Conservation (phyloP, 2,888 invertebrate species). For the Temnothorax unifasciatus region DNA sequence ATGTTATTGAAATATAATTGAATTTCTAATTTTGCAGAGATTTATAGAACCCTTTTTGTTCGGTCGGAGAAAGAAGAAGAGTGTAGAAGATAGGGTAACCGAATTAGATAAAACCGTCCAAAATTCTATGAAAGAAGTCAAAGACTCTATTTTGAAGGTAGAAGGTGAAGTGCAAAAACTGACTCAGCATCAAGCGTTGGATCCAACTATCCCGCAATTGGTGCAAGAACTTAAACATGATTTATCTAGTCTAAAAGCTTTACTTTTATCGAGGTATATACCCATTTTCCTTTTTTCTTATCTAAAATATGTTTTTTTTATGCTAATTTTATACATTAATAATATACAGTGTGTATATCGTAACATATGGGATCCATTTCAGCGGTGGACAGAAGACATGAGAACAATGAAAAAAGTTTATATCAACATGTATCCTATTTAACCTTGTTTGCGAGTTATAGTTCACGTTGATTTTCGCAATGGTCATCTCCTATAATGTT, state of each 20-base stretch:
- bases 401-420: too few species aligned
- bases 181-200: conserved; percentile 77
- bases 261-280: conserved; percentile 83
- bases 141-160: conserved; percentile 89
- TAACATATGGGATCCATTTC: too few species aligned
- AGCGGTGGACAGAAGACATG: too few species aligned
- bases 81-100: conserved; percentile 89
- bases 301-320: background rate
- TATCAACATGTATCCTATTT: too few species aligned
- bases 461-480: too few species aligned
- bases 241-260: conserved; percentile 84
- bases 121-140: conserved; percentile 88
- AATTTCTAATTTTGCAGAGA: conserved; percentile 86
- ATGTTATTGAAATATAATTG: background rate
- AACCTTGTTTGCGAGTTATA: too few species aligned
- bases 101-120: conserved; percentile 91
- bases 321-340: background rate
- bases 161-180: conserved; percentile 89
- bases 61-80: conserved; percentile 89
- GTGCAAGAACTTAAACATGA: conserved; percentile 84
- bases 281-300: conserved; percentile 36
- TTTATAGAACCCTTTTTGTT: conserved; percentile 90
- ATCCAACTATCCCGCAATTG: conserved; percentile 82
- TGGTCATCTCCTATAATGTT: too few species aligned
- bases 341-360: too few species aligned